Conservation (phyloP, 2,113 vertebrate species). For the Reinhardtius hippoglossoides region DNA sequence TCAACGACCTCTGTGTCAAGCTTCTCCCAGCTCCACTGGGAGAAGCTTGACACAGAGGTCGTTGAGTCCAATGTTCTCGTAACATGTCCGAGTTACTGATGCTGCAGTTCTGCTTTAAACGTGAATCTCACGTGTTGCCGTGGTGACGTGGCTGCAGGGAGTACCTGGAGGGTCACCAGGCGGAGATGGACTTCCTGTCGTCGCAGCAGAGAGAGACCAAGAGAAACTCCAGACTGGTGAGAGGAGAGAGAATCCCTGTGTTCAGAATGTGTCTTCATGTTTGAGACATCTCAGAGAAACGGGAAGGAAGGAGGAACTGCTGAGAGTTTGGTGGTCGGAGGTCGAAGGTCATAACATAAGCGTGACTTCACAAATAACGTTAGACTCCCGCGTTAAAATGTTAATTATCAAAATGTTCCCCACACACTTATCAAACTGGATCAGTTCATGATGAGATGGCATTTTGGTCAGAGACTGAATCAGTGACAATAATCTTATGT, state of each 20-base stretch:
- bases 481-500: too few species aligned
- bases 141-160: slow-evolving; percentile 80
- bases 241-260: slow-evolving; percentile 18
- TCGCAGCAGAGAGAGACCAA: slow-evolving; percentile 90
- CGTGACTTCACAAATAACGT: too few species aligned
- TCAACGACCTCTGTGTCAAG: too few species aligned
- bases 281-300: not conserved
- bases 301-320: not conserved
- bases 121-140: not conserved
- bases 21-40: too few species aligned
- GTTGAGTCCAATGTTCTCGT: not conserved
- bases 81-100: not conserved
- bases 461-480: too few species aligned
- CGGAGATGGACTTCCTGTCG: slow-evolving; percentile 90
- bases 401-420: too few species aligned
- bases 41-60: not conserved
- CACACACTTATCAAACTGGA: too few species aligned
- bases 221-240: slow-evolving; percentile 95
- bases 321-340: not conserved
- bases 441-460: too few species aligned
- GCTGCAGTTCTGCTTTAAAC: not conserved
- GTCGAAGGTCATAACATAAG: not conserved
- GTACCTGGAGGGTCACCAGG: slow-evolving; percentile 88
- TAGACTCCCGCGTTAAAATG: too few species aligned
- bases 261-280: not conserved